These are phyloP conservation scores for Rattus norvegicus DNA, from an alignment of 2,113 vertebrate genomes.

Conservation along the genomic window GRCr8 NC_086019.1:52205001-52205500, in stretches of 20 bases:
- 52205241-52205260: constrained; percentile 89
- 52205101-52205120: constrained; percentile 86
- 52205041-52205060: constrained; percentile 92
- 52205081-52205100: constrained; percentile 90
- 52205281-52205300: constrained; percentile 90
- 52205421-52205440: not conserved
- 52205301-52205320: constrained; percentile 86
- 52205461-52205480: not conserved
- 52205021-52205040: constrained; percentile 96
- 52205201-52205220: constrained; percentile 89
- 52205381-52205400: not conserved
- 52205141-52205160: constrained; percentile 72
- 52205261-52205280: constrained; percentile 89
- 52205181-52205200: constrained; percentile 90
- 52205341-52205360: constrained; percentile 91
- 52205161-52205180: constrained; percentile 66
- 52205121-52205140: constrained; percentile 78
- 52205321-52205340: constrained; percentile 91
- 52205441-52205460: not conserved
- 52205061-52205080: constrained; percentile 94
- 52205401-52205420: not conserved
- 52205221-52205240: constrained; percentile 91
- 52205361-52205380: constrained; percentile 43
- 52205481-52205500: constrained; percentile 47
- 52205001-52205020: constrained; percentile 90